Percentiles rank a stretch among this genome's conserved stretches.
These are phyloP conservation scores for Cyanoderma ruficeps DNA, from an alignment of 2,113 vertebrate species.

Conservation along the genomic window DNA sequence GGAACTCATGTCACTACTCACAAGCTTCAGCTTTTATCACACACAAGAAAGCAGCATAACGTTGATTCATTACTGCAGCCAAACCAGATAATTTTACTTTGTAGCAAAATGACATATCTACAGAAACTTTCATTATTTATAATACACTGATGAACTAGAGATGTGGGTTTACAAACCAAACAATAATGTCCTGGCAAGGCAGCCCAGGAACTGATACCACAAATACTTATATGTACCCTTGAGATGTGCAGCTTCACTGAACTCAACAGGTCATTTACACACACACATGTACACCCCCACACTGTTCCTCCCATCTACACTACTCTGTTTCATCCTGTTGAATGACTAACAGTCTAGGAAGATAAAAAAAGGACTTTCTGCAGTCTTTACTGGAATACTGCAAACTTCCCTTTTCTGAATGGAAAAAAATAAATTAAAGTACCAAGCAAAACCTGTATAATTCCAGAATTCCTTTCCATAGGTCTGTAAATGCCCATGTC, in stretches of 20 bases:
- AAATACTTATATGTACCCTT: rapidly evolving
- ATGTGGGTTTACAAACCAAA: neutral
- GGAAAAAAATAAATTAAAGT: neutral
- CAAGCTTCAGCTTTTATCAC: neutral
- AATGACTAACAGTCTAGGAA: neutral
- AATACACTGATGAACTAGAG: neutral
- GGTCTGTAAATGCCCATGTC: neutral
- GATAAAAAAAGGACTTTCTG: neutral
- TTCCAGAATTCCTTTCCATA: neutral
- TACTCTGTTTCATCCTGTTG: neutral
- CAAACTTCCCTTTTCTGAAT: neutral
- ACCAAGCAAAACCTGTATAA: neutral
- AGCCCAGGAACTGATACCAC: neutral
- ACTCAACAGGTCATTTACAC: neutral
- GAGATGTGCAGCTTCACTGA: neutral
- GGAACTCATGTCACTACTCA: rapidly evolving
- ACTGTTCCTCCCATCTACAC: neutral
- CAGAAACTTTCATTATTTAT: neutral
- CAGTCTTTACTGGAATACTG: neutral
- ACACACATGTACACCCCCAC: rapidly evolving
- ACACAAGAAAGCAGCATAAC: neutral
- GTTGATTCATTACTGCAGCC: neutral
- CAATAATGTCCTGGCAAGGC: neutral
- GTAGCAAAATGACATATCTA: neutral
- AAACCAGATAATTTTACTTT: neutral